Conservation (phyloP, 2,888 invertebrate genomes). For the Zygothrica quintamaculata region DNA sequence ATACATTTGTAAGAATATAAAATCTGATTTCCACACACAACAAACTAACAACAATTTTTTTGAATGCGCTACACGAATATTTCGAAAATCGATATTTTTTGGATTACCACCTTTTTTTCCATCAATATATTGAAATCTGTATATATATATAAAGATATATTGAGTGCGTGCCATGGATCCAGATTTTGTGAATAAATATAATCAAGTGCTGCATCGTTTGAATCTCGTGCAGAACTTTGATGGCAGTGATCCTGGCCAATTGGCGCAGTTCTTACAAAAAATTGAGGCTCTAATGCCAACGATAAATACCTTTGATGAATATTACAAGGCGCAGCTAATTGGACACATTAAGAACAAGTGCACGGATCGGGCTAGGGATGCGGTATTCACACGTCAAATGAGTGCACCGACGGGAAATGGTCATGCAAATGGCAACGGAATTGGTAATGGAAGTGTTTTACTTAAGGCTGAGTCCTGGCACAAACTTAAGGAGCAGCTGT, state of each 20-base stretch:
- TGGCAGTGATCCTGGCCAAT: conserved; percentile 64
- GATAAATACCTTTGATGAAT: conserved; percentile 67
- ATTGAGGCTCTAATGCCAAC: conserved; percentile 64
- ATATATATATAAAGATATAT: conserved; percentile 3
- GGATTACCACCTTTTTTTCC: conserved; percentile 1
- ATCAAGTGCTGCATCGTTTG: conserved; percentile 65
- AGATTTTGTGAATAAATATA: conserved; percentile 72
- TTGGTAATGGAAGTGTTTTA: conserved; percentile 30
- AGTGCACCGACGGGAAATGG: conserved; percentile 62
- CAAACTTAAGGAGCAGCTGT: conserved; percentile 63
- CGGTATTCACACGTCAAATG: conserved; percentile 63
- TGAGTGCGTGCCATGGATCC: conserved; percentile 55
- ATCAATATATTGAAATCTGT: not conserved
- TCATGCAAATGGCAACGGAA: conserved; percentile 26
- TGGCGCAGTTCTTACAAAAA: conserved; percentile 67
- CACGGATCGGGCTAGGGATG: conserved; percentile 70
- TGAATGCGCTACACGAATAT: conserved; percentile 25
- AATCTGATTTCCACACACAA: conserved; percentile 49
- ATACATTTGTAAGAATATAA: conserved; percentile 75
- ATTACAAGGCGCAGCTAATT: conserved; percentile 62
- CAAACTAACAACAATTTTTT: too few species aligned
- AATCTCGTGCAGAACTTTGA: conserved; percentile 70
- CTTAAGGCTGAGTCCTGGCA: conserved; percentile 64
- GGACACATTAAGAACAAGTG: conserved; percentile 71
- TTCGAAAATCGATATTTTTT: conserved; percentile 1